phyloP scores from a whole-genome alignment of 2,113 vertebrate genomes.

The Anser cygnoides region DNA sequence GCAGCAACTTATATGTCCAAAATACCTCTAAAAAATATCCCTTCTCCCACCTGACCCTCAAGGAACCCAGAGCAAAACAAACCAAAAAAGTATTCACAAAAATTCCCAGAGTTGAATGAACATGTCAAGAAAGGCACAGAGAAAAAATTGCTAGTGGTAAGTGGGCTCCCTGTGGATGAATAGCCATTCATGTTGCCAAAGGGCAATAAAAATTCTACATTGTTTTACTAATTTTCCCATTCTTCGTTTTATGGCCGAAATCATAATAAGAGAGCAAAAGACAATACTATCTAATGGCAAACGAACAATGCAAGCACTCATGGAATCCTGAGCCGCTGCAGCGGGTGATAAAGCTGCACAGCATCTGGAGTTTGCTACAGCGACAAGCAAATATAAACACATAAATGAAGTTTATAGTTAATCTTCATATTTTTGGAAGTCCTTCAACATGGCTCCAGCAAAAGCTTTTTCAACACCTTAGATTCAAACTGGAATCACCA shows the following conservation, averaged over 20 bases:
- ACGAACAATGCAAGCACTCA: neutral
- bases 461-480: conserved; percentile 29
- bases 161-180: neutral
- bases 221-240: conserved; percentile 29
- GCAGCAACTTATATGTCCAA: neutral
- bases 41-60: neutral
- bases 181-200: neutral
- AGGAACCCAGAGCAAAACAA: neutral
- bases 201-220: neutral
- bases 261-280: neutral
- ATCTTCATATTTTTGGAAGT: neutral
- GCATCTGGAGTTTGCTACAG: conserved; percentile 22
- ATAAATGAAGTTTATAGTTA: neutral
- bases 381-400: conserved; percentile 21
- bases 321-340: rapidly evolving
- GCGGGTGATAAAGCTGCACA: neutral
- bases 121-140: neutral
- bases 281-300: conserved; percentile 41
- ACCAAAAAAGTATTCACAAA: neutral
- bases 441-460: neutral
- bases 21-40: neutral
- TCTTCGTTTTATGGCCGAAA: neutral
- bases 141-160: neutral
- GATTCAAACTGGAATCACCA: conserved; percentile 54
- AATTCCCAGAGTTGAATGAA: neutral